Conservation (phyloP, 2,797 vertebrate genomes). For the Enteromius anoplus region DNA sequence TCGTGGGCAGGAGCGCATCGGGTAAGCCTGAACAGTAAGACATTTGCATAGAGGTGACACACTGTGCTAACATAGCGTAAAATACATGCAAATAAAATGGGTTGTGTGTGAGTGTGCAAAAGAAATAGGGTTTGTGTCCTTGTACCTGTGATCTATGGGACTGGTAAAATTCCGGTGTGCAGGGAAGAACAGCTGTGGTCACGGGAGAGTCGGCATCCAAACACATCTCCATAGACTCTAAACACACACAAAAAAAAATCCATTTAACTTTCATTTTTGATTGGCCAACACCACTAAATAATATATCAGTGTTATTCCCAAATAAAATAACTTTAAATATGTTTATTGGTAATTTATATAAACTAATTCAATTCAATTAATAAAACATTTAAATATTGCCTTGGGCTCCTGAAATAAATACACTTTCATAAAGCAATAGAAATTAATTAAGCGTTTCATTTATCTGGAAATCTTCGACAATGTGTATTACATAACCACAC, state of each 20-base stretch:
- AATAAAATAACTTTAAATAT: not conserved
- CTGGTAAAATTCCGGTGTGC: conserved; percentile 86
- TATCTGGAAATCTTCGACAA: not conserved
- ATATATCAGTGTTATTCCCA: not conserved
- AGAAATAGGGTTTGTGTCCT: not conserved
- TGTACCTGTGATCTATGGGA: conserved; percentile 82
- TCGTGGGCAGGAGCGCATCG: conserved; percentile 83
- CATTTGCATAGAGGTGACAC: conserved; percentile 1
- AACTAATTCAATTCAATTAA: not conserved
- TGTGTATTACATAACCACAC: not conserved
- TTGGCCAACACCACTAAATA: not conserved
- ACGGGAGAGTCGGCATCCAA: conserved; percentile 89
- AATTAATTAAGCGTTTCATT: not conserved
- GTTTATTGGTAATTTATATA: not conserved
- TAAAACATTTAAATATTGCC: not conserved
- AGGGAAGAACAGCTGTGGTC: conserved; percentile 79
- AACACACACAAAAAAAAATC: conserved; percentile 40
- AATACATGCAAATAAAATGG: not conserved
- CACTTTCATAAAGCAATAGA: not conserved
- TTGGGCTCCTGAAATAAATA: not conserved
- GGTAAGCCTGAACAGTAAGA: conserved; percentile 82
- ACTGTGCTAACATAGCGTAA: not conserved
- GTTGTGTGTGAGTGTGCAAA: not conserved
- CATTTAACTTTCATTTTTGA: not conserved
- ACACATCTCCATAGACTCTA: conserved; percentile 83